phyloP scores from a whole-genome alignment of 2,113 vertebrate species.

The Podiceps cristatus region DNA sequence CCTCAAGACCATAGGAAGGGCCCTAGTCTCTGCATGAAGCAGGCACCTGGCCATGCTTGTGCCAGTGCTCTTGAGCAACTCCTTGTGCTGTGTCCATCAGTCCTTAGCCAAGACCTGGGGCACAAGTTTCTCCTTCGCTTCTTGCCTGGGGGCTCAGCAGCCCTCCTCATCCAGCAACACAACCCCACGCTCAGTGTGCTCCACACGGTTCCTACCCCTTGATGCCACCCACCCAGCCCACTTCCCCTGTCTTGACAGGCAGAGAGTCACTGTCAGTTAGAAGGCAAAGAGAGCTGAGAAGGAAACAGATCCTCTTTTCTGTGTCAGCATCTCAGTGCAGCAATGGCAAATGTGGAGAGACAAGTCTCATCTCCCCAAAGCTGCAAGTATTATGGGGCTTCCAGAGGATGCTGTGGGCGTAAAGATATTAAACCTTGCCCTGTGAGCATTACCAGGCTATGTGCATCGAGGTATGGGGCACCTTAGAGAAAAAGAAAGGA shows the following conservation, averaged over 20 bases:
- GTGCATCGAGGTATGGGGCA: not conserved
- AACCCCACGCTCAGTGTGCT: fast-evolving
- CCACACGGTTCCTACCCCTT: not conserved
- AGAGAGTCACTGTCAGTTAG: not conserved
- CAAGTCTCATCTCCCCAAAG: not conserved
- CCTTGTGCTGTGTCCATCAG: not conserved
- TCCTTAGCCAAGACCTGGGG: not conserved
- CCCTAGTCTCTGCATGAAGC: not conserved
- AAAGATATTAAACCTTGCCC: not conserved
- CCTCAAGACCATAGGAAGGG: not conserved
- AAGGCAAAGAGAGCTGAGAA: not conserved
- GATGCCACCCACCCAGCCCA: not conserved
- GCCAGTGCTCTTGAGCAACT: not conserved
- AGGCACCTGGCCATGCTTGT: not conserved
- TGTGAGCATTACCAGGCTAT: not conserved
- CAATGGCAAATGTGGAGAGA: not conserved
- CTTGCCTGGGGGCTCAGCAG: not conserved
- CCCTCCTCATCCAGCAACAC: not conserved
- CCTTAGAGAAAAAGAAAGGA: not conserved
- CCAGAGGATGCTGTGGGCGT: not conserved
- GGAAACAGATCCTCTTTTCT: not conserved
- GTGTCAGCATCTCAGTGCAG: not conserved
- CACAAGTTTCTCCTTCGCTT: not conserved
- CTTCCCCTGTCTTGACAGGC: fast-evolving
- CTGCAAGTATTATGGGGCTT: not conserved